Conservation (phyloP, 2,113 vertebrate genomes). For the Hemichromis elongatus region DNA sequence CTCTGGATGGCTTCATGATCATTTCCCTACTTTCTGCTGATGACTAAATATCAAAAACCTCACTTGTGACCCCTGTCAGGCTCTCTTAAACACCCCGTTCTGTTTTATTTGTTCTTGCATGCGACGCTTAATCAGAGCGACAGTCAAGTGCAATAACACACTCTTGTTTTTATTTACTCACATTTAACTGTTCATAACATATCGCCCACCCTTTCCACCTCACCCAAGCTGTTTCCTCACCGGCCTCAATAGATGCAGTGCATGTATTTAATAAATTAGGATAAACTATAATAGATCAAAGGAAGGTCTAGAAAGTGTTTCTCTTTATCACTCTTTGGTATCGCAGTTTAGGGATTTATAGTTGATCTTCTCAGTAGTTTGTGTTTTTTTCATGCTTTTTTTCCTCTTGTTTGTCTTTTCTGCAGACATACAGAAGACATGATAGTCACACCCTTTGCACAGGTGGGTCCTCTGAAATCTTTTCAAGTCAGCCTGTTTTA, state of each 20-base stretch:
- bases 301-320: neutral
- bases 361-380: neutral
- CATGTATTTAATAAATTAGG: constrained; percentile 13
- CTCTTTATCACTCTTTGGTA: neutral
- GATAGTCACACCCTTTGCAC: constrained; percentile 94
- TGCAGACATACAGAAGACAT: constrained; percentile 91
- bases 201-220: constrained; percentile 3
- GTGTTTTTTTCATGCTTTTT: neutral
- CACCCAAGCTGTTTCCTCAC: constrained; percentile 3
- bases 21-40: constrained; percentile 4
- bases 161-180: neutral
- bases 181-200: neutral
- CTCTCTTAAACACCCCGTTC: constrained; percentile 11
- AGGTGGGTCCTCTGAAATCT: constrained; percentile 72
- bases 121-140: constrained; percentile 4
- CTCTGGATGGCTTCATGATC: constrained; percentile 6
- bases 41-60: constrained; percentile 22
- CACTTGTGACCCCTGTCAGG: neutral
- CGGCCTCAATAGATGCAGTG: neutral
- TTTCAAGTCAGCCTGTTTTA: neutral
- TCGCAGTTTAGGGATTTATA: neutral
- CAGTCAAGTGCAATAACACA: constrained; percentile 1
- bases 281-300: neutral
- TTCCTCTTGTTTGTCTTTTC: neutral
- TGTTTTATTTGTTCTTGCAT: constrained; percentile 49